These are phyloP conservation scores for Cricetomys ansorgei DNA, from an alignment of 2,113 vertebrate species.

Conservation along the genomic window DNA sequence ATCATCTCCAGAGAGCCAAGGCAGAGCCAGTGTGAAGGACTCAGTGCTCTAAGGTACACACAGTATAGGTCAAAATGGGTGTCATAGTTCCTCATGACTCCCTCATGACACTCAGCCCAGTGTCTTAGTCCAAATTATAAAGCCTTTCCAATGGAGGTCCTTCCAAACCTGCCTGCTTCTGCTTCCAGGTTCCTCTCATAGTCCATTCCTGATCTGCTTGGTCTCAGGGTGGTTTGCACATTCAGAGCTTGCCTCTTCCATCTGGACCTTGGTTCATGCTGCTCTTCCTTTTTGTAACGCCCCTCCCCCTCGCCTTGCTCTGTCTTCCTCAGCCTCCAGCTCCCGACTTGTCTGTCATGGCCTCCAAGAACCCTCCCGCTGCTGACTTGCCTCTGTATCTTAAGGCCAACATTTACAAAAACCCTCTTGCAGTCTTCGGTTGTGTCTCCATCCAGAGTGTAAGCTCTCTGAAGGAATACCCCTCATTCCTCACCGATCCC, in stretches of 20 bases:
- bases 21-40: neutral
- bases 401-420: neutral
- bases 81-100: slow-evolving; percentile 20
- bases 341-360: neutral
- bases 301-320: neutral
- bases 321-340: neutral
- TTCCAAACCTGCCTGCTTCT: slow-evolving; percentile 47
- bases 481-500: neutral
- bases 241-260: neutral
- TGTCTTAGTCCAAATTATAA: neutral
- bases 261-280: neutral
- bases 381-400: neutral
- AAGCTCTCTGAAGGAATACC: neutral
- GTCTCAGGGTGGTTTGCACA: neutral
- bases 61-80: neutral
- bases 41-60: neutral
- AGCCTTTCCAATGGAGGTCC: neutral
- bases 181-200: neutral
- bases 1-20: neutral
- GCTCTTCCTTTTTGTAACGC: neutral
- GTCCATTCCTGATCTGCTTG: neutral
- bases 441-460: neutral
- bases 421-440: neutral
- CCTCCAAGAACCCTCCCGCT: neutral
- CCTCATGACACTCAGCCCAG: neutral